These are phyloP conservation scores for Synergus laeviventris DNA, from an alignment of 2,888 invertebrate species.

Conservation along the genomic window DNA sequence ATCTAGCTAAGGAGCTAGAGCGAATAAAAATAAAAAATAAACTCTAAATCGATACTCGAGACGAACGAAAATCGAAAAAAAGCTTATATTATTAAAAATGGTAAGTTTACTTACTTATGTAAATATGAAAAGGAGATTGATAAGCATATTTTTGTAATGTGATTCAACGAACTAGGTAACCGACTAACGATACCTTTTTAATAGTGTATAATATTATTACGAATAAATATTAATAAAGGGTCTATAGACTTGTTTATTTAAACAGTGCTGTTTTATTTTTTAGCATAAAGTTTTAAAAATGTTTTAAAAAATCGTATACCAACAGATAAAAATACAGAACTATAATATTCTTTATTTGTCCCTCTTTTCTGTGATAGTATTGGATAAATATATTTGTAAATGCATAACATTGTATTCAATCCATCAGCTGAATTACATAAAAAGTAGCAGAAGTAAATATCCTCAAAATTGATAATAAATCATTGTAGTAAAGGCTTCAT, in stretches of 20 bases:
- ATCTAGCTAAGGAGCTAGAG: neutral
- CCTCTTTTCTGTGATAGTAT: conserved; percentile 39
- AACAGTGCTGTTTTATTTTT: neutral
- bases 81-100: neutral
- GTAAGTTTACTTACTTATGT: neutral
- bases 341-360: conserved; percentile 13
- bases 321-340: conserved; percentile 13
- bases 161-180: conserved; percentile 55
- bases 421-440: neutral
- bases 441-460: conserved; percentile 25
- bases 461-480: conserved; percentile 13
- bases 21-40: conserved; percentile 13
- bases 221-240: conserved; percentile 61
- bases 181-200: conserved; percentile 63
- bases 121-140: conserved; percentile 32
- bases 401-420: neutral
- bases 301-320: conserved; percentile 35
- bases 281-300: neutral
- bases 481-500: conserved; percentile 5
- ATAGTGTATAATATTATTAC: conserved; percentile 65
- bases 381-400: conserved; percentile 46
- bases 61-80: conserved; percentile 44
- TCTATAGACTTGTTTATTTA: conserved; percentile 45
- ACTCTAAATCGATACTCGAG: conserved; percentile 22
- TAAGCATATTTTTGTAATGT: conserved; percentile 48